Evolutionary conservation across 2,797 vertebrate species (phyloP), one percentile per base, ranked within the genome.

Genomic region (Buceros bicornis): DNA sequence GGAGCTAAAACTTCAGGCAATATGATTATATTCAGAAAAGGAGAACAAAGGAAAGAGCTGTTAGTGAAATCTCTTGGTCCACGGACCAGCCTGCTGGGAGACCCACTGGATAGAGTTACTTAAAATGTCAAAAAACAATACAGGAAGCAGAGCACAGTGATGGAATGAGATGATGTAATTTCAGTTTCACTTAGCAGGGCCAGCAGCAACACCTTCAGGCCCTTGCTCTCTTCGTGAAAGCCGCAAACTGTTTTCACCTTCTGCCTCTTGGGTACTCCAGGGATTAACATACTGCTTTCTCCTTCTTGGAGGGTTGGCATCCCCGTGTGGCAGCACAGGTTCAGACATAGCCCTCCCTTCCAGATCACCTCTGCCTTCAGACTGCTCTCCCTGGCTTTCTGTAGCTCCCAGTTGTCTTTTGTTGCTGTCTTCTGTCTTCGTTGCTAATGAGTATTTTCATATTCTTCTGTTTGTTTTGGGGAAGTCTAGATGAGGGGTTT

Each of bases 391-490:
- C 43, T 87, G 61, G 37, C 43, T 86, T 88, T 66, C 76, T 82
- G 48, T 8, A 94, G 53, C 21, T 87, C 76, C 53, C 53, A 45
- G 90, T 92, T 90, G 51, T 45, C 95, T 95, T 89, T 48, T 35
- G 2, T 2, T 79, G 57, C 64, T 89, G 50, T 25, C 35, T 85
- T 37, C 67, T 80, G 84, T 70, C 93, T 53, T 64, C 33, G 53
- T 6, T 54, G 22, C 31, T 81, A 62, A 54, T 87, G 80, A 95
- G 33, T 93, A 78, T 84, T 96, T 92, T 89, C 85, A 45, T 72
- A 35, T 73, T 82, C 31, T 48, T 50, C 74, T 76, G 8, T 95
- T 95, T 96, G 43, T 90, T 93, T 48, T 87, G 62, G 84, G 66
- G 78, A 89, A 7, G 19, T 80, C 64, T 70, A 25, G 25, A 56